phyloP scores from a whole-genome alignment of 2,888 invertebrate genomes.

The Oxystoma pomonae region DNA sequence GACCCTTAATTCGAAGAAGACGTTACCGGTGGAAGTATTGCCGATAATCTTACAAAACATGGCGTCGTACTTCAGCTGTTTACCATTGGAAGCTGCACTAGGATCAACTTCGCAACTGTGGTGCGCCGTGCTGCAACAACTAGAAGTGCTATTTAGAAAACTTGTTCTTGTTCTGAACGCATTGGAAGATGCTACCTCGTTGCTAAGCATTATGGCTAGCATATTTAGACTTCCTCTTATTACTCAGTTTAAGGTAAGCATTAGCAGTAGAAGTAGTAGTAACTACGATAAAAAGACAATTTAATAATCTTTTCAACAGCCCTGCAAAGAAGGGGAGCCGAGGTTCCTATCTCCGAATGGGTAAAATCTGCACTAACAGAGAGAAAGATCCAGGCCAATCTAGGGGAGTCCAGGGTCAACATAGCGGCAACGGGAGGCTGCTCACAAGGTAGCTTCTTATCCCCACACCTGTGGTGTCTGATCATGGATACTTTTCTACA shows the following conservation, averaged over 20 bases:
- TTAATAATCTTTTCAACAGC: too few species aligned
- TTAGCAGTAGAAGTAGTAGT: too few species aligned
- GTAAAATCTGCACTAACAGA: too few species aligned
- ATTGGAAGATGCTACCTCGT: slow-evolving; percentile 64
- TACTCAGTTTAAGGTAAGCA: slow-evolving; percentile 67
- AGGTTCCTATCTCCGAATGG: too few species aligned
- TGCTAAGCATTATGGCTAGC: slow-evolving; percentile 73
- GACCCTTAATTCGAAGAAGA: slow-evolving; percentile 74
- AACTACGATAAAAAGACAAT: too few species aligned
- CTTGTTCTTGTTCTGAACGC: slow-evolving; percentile 66
- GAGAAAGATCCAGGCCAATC: too few species aligned
- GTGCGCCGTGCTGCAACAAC: slow-evolving; percentile 76
- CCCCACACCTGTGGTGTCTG: too few species aligned
- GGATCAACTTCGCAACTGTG: slow-evolving; percentile 67
- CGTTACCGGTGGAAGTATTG: slow-evolving; percentile 64
- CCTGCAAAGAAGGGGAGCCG: too few species aligned
- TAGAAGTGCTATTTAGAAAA: slow-evolving; percentile 82
- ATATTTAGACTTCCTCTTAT: slow-evolving; percentile 82
- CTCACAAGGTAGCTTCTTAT: too few species aligned
- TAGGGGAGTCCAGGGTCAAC: too few species aligned
- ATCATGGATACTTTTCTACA: too few species aligned
- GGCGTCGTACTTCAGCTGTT: slow-evolving; percentile 87
- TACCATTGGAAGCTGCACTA: slow-evolving; percentile 76
- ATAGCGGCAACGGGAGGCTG: too few species aligned
- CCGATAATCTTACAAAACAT: slow-evolving; percentile 85